These are phyloP conservation scores for Pentalonia nigronervosa DNA, from an alignment of 1,140 invertebrate genomes.

Conservation along the genomic window DNA sequence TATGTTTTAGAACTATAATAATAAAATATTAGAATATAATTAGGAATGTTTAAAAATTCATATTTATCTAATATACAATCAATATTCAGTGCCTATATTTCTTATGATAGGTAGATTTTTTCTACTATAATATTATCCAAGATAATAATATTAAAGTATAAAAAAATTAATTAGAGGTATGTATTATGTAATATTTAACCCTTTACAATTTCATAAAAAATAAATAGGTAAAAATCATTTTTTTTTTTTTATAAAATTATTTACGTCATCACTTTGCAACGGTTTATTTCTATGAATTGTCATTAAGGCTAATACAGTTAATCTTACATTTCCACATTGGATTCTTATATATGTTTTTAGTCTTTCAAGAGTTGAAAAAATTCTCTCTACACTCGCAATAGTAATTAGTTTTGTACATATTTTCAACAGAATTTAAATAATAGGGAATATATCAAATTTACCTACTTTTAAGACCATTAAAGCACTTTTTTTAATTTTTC, in stretches of 20 bases:
- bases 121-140: too few relatives aligned
- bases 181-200: too few relatives aligned
- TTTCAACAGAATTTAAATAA: neutral
- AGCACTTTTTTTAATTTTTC: neutral
- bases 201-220: too few relatives aligned
- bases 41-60: too few relatives aligned
- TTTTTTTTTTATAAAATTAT: neutral
- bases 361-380: neutral
- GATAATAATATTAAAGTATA: too few relatives aligned
- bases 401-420: conserved; percentile 17
- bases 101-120: too few relatives aligned
- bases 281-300: neutral
- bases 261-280: neutral
- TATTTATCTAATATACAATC: too few relatives aligned
- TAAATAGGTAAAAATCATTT: too few relatives aligned
- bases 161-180: too few relatives aligned
- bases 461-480: neutral
- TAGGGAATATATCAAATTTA: neutral
- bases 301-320: neutral
- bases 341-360: neutral
- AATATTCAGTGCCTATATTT: too few relatives aligned
- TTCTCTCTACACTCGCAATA: neutral
- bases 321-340: neutral
- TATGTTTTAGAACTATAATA: too few relatives aligned
- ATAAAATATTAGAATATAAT: too few relatives aligned